Evolutionary conservation across 2,797 vertebrate species (phyloP).

Genomic region (Epinephelus coioides): DNA sequence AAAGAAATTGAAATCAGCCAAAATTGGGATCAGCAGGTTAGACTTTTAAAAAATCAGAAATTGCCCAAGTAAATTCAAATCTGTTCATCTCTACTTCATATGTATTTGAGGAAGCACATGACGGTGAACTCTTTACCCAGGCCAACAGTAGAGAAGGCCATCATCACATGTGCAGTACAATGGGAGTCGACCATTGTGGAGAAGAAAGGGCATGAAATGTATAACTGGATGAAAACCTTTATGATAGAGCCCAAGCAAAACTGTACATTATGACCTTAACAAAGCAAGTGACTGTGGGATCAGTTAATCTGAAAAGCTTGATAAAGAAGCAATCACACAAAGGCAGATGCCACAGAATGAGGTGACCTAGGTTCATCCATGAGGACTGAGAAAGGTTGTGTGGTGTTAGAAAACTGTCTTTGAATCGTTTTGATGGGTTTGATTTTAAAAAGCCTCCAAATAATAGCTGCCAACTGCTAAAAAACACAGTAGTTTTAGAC

Average conservation of each 20-base stretch:
- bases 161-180: neutral
- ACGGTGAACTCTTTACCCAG: neutral
- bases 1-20: no score
- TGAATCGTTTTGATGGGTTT: conserved; percentile 7
- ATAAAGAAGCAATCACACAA: conserved; percentile 11
- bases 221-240: neutral
- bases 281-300: conserved; percentile 15
- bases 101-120: neutral
- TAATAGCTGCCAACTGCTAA: neutral
- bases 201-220: conserved; percentile 2
- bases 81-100: neutral
- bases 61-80: no score
- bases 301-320: conserved; percentile 10
- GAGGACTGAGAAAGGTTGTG: neutral
- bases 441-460: conserved; percentile 6
- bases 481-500: neutral
- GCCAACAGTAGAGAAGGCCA: conserved; percentile 6
- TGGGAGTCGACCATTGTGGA: neutral
- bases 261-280: neutral
- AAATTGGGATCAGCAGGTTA: no score
- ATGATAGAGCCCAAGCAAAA: neutral
- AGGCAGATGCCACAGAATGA: neutral
- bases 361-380: neutral
- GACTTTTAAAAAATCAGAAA: no score
- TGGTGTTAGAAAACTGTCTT: neutral